These are phyloP conservation scores for Pristionchus fissidentatus DNA, from an alignment of 2,888 invertebrate species.

Conservation along the genomic window DNA sequence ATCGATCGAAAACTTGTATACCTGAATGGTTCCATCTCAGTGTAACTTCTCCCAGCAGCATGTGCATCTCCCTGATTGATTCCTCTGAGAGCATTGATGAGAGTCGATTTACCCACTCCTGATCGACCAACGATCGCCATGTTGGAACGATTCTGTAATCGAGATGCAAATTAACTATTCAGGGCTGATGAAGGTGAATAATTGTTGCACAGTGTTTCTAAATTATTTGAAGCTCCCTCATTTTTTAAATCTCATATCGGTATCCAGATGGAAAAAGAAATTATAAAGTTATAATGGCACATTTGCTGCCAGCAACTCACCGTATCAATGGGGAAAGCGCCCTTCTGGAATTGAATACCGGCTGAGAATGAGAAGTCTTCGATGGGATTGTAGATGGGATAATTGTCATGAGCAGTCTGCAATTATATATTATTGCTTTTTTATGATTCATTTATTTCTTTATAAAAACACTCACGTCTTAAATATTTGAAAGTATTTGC, in stretches of 20 bases:
- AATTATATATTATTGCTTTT: conserved; percentile 31
- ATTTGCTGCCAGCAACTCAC: conserved; percentile 47
- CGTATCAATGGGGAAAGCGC: conserved; percentile 60
- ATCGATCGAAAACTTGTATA: neutral
- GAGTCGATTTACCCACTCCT: conserved; percentile 60
- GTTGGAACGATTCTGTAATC: conserved; percentile 57
- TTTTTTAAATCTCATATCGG: no score
- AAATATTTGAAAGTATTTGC: no score
- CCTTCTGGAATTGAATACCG: conserved; percentile 59
- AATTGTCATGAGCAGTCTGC: conserved; percentile 50
- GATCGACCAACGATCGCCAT: conserved; percentile 62
- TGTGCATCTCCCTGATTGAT: conserved; percentile 59
- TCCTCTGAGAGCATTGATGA: conserved; percentile 63
- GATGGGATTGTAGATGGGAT: conserved; percentile 61
- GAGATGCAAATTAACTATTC: neutral
- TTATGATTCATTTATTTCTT: neutral
- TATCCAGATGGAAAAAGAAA: no score
- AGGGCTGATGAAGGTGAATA: no score
- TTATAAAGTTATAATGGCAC: no score
- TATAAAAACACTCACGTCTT: no score
- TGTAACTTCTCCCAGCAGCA: conserved; percentile 60
- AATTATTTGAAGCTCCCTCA: no score
- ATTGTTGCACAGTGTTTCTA: no score
- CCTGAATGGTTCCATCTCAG: conserved; percentile 64
- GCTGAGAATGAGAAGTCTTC: conserved; percentile 57